These are phyloP conservation scores for Glossophaga mutica DNA, from an alignment of 2,797 vertebrate genomes.

Conservation along the genomic window DNA sequence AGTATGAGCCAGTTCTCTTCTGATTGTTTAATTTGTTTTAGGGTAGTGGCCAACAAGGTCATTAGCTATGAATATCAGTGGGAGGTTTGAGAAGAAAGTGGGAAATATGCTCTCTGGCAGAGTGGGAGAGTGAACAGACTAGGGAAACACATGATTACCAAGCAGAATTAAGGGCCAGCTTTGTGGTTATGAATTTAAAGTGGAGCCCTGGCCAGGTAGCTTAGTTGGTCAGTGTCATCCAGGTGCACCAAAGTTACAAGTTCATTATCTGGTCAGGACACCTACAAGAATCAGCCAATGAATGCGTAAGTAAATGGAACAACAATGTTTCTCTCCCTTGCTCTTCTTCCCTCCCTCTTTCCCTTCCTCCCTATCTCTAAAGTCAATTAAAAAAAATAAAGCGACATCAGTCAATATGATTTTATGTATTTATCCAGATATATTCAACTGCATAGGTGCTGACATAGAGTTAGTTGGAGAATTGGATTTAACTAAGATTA, in stretches of 20 bases:
- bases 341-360: too few species aligned
- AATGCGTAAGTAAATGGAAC: too few species aligned
- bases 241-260: too few species aligned
- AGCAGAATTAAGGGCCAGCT: background rate
- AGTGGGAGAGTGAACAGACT: background rate
- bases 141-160: background rate
- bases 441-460: background rate
- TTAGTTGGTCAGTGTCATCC: too few species aligned
- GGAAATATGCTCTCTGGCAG: conserved; percentile 1
- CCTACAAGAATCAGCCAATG: too few species aligned
- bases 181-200: conserved; percentile 4
- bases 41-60: background rate
- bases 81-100: background rate
- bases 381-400: background rate
- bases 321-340: too few species aligned
- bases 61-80: background rate
- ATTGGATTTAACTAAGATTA: background rate
- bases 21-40: background rate
- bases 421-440: conserved; percentile 12
- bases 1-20: background rate
- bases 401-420: background rate
- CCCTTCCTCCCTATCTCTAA: background rate
- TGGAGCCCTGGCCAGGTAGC: background rate
- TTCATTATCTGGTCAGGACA: too few species aligned
- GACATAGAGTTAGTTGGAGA: background rate